These are phyloP conservation scores for Amyelois transitella DNA, from an alignment of 1,140 invertebrate species.

Conservation along the genomic window DNA sequence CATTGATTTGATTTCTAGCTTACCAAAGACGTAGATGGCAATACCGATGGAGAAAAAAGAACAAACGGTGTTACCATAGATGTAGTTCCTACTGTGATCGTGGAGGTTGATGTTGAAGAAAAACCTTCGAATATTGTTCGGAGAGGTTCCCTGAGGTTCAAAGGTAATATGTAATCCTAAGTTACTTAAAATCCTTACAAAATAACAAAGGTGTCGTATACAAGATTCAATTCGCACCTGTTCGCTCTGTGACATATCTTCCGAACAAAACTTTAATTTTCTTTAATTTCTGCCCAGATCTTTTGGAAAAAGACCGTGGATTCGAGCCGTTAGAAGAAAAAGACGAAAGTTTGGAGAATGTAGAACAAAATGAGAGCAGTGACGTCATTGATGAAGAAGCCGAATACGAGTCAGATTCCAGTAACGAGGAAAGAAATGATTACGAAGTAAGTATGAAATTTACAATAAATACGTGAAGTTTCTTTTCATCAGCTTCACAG, in stretches of 20 bases:
- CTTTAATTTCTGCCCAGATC: conserved; percentile 33
- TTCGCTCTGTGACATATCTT: background rate
- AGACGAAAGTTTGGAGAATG: conserved; percentile 72
- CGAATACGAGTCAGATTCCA: conserved; percentile 12
- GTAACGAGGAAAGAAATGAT: conserved; percentile 14
- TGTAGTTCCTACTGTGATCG: conserved; percentile 40
- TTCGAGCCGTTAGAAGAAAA: conserved; percentile 72
- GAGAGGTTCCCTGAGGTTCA: conserved; percentile 52
- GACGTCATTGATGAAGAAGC: conserved; percentile 21
- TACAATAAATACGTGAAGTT: background rate
- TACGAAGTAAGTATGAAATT: conserved; percentile 6
- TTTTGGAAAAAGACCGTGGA: conserved; percentile 63
- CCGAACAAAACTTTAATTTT: background rate
- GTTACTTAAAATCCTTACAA: no score
- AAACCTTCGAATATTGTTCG: conserved; percentile 38
- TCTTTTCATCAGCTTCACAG: no score
- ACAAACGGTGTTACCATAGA: conserved; percentile 54
- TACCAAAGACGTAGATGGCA: conserved; percentile 37
- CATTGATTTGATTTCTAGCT: conserved; percentile 22
- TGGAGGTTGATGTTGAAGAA: conserved; percentile 45
- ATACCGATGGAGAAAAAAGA: conserved; percentile 46
- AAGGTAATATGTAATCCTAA: conserved; percentile 40
- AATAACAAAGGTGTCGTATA: no score
- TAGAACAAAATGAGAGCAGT: conserved; percentile 32
- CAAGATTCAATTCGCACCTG: conserved; percentile 2